Conservation (phyloP, 1,140 invertebrate species). For the Stegodyphus dumicola region DNA sequence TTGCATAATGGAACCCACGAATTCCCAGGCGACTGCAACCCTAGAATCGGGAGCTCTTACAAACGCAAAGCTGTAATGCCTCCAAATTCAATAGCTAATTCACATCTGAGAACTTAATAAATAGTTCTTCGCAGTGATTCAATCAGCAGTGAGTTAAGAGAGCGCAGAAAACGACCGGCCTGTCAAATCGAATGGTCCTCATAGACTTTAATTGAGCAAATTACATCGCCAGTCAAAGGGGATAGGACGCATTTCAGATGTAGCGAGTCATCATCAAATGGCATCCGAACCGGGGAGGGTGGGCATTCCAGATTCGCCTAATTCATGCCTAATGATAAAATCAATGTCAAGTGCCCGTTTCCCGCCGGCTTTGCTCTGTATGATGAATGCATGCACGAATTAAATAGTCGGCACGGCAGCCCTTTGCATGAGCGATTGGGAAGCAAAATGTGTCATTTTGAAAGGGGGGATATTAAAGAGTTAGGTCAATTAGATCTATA, state of each 20-base stretch:
- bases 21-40: conserved; percentile 20
- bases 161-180: conserved; percentile 40
- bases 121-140: conserved; percentile 54
- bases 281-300: conserved; percentile 8
- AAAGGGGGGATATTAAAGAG: conserved; percentile 34
- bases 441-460: conserved; percentile 44
- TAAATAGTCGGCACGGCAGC: conserved; percentile 48
- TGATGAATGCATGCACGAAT: conserved; percentile 50
- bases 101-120: conserved; percentile 58
- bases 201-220: conserved; percentile 59
- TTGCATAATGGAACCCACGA: background rate
- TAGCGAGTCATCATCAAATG: conserved; percentile 51
- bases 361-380: conserved; percentile 18
- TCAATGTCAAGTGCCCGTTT: conserved; percentile 35
- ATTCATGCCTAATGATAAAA: conserved; percentile 59
- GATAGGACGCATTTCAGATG: conserved; percentile 22
- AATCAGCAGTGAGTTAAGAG: conserved; percentile 41
- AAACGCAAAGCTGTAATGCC: conserved; percentile 24
- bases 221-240: conserved; percentile 55
- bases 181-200: conserved; percentile 53
- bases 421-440: background rate
- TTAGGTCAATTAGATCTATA: conserved; percentile 51
- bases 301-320: conserved; percentile 38
- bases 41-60: conserved; percentile 36
- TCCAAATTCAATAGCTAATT: conserved; percentile 46